Evolutionary conservation across 2,797 vertebrate species (phyloP).

Genomic region (Sebastes elongatus): DNA sequence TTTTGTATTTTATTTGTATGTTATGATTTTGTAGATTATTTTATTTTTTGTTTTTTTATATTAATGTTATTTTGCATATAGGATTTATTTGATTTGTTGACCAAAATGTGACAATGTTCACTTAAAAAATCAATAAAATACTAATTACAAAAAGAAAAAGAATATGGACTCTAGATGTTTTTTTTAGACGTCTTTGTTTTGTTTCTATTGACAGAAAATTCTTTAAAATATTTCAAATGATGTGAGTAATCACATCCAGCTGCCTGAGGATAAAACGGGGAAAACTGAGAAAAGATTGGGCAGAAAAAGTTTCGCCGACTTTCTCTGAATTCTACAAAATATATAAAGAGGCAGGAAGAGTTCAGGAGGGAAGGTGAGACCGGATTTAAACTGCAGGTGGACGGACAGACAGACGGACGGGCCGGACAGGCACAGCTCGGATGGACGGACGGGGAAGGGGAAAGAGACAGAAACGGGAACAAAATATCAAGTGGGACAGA

Average conservation of each 20-base stretch:
- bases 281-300: not conserved
- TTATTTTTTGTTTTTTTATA: too few species aligned
- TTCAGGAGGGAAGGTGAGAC: slow-evolving; percentile 39
- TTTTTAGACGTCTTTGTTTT: not conserved
- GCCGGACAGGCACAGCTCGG: not conserved
- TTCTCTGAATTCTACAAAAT: not conserved
- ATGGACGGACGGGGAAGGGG: slow-evolving; percentile 31
- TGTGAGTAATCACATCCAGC: not conserved
- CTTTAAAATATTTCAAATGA: not conserved
- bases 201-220: not conserved
- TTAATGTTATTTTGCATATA: too few species aligned
- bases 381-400: slow-evolving; percentile 13
- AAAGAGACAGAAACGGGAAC: slow-evolving; percentile 58
- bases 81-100: too few species aligned
- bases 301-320: slow-evolving; percentile 13
- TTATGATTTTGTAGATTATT: too few species aligned
- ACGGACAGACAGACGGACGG: slow-evolving; percentile 10
- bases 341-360: slow-evolving; percentile 23
- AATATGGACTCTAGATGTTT: not conserved
- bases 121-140: too few species aligned
- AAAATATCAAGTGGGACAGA: slow-evolving; percentile 37
- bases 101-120: too few species aligned
- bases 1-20: too few species aligned
- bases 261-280: not conserved
- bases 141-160: too few species aligned